A percentile compares a stretch with the other conserved stretches of the same genome.
Conservation (phyloP, 2,888 invertebrate species). For the Augiades crinisus region DNA sequence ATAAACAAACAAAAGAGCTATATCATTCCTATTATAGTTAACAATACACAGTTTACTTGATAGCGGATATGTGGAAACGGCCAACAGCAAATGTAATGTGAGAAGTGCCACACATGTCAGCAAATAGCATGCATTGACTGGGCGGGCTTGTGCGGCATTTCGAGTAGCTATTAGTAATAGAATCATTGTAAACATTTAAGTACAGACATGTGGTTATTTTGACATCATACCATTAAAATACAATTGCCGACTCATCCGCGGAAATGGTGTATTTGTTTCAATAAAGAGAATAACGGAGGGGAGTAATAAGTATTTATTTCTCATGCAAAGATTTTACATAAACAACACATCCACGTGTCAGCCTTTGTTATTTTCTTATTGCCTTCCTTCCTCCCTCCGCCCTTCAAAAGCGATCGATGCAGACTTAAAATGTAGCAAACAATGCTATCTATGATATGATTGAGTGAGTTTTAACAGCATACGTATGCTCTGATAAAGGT, state of each 20-base stretch:
- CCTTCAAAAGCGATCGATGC: no score
- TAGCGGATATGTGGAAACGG: not conserved
- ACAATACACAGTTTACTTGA: not conserved
- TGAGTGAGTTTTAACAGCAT: no score
- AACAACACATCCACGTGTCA: no score
- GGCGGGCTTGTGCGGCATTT: not conserved
- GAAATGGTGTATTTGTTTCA: not conserved
- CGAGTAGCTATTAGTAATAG: conserved; percentile 4
- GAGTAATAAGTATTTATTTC: no score
- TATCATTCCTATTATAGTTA: no score
- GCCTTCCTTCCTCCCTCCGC: no score
- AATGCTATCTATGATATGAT: no score
- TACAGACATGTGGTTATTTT: not conserved
- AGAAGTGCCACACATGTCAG: conserved; percentile 5
- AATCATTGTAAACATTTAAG: conserved; percentile 8
- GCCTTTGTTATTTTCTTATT: no score
- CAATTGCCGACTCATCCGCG: not conserved
- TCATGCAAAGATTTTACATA: no score
- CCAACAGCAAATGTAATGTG: not conserved
- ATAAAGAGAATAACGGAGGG: not conserved
- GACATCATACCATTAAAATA: not conserved
- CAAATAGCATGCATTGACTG: not conserved
- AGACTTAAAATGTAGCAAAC: no score
- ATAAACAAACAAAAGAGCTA: no score
- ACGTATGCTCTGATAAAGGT: no score